Conservation (phyloP, 2,113 vertebrate genomes). For the Pterophyllum scalare region DNA sequence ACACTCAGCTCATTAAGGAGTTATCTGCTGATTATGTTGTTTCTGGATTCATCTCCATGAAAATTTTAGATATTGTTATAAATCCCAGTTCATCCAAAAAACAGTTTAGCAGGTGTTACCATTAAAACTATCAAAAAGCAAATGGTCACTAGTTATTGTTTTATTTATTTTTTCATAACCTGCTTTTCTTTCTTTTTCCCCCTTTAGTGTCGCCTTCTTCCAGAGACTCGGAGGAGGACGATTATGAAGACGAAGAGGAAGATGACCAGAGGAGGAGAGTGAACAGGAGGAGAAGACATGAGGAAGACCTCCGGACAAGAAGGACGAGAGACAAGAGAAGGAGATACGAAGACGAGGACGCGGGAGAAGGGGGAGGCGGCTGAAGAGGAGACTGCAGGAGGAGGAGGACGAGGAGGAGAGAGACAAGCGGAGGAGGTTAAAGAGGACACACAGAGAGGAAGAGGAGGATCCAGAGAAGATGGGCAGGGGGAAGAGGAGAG, state of each 20-base stretch:
- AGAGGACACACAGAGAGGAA: conserved; percentile 71
- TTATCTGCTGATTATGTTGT: neutral
- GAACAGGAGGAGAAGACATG: conserved; percentile 61
- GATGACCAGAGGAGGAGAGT: conserved; percentile 28
- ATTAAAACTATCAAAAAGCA: rapidly evolving
- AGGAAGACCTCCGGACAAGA: conserved; percentile 70
- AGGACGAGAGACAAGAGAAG: conserved; percentile 67
- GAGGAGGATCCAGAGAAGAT: conserved; percentile 64
- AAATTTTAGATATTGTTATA: neutral
- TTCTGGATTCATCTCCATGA: neutral
- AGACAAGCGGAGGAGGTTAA: conserved; percentile 69
- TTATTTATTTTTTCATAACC: neutral
- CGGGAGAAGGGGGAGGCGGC: conserved; percentile 63
- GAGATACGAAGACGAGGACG: conserved; percentile 55
- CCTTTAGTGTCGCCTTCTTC: conserved; percentile 60
- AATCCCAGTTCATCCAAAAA: neutral
- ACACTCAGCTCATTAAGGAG: neutral
- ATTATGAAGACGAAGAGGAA: conserved; percentile 61
- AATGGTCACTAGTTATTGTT: neutral
- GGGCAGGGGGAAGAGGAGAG: conserved; percentile 77
- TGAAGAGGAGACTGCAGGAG: conserved; percentile 51
- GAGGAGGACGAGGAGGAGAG: conserved; percentile 16
- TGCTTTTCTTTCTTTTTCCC: neutral
- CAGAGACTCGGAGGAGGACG: conserved; percentile 86
- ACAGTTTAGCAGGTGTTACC: neutral